These are phyloP conservation scores for Andricus quercusramuli DNA, from an alignment of 2,888 invertebrate species.

Conservation along the genomic window DNA sequence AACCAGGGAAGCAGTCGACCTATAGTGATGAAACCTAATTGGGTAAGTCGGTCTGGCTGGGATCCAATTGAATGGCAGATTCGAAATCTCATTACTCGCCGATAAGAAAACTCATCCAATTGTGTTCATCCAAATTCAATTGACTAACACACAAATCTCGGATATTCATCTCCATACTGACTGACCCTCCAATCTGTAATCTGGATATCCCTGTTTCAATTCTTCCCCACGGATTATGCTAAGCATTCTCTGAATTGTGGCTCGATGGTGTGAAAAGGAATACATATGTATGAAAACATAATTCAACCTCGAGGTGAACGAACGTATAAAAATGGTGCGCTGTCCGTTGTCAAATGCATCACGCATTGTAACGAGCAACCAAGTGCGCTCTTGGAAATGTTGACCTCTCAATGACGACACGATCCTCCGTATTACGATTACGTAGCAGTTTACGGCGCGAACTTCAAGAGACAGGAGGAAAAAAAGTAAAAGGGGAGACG, in stretches of 20 bases:
- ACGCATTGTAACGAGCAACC: conserved; percentile 73
- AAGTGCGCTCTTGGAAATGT: conserved; percentile 68
- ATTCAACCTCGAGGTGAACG: conserved; percentile 69
- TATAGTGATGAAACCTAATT: conserved; percentile 77
- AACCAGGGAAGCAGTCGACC: conserved; percentile 68
- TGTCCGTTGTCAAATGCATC: conserved; percentile 68
- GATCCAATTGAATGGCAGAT: conserved; percentile 68
- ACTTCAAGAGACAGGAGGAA: conserved; percentile 28
- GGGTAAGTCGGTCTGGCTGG: conserved; percentile 76
- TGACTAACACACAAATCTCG: background rate
- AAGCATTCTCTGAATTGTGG: background rate
- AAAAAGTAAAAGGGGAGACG: conserved; percentile 5
- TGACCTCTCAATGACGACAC: conserved; percentile 68
- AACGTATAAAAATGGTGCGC: conserved; percentile 63
- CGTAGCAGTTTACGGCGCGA: background rate
- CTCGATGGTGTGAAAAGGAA: conserved; percentile 10
- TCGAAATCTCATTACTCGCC: conserved; percentile 18
- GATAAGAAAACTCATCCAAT: conserved; percentile 2
- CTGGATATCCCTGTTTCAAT: background rate
- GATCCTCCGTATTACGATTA: conserved; percentile 53
- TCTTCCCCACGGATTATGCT: background rate
- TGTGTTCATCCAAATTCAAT: background rate
- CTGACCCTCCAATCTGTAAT: background rate
- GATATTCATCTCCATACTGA: background rate
- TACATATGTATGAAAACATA: conserved; percentile 54